Conservation (phyloP, 2,888 invertebrate species). For the Monochamus alternatus region DNA sequence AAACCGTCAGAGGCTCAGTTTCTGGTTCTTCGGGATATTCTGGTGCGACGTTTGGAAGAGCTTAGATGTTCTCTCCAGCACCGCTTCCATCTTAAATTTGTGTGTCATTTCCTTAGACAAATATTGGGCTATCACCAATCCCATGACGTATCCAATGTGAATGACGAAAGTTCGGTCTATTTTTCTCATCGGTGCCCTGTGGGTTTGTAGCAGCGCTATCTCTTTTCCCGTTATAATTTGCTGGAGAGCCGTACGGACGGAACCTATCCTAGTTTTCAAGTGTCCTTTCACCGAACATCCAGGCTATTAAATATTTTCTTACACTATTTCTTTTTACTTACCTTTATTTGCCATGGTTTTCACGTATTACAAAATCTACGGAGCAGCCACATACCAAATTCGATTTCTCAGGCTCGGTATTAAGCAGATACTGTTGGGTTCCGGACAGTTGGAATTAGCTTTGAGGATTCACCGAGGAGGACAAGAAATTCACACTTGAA, state of each 20-base stretch:
- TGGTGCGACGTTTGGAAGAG: slow-evolving; percentile 99
- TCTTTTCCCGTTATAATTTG: slow-evolving; percentile 98
- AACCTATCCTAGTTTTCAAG: slow-evolving; percentile 86
- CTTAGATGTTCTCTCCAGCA: slow-evolving; percentile 96
- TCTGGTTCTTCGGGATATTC: slow-evolving; percentile 95
- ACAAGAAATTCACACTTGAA: too few relatives aligned
- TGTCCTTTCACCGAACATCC: slow-evolving; percentile 98
- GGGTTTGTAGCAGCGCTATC: slow-evolving; percentile 97
- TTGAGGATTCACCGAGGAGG: slow-evolving; percentile 95
- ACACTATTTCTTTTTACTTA: slow-evolving; percentile 97
- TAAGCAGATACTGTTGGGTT: slow-evolving; percentile 89
- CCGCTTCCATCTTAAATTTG: slow-evolving; percentile 96
- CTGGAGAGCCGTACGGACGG: slow-evolving; percentile 92
- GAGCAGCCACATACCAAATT: slow-evolving; percentile 94
- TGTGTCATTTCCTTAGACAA: slow-evolving; percentile 97
- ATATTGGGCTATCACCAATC: slow-evolving; percentile 99
- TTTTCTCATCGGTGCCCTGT: slow-evolving; percentile 92
- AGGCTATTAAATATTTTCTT: slow-evolving; percentile 97
- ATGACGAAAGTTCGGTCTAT: slow-evolving; percentile 93
- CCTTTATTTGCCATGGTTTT: slow-evolving; percentile 98
- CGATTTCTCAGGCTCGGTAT: slow-evolving; percentile 92
- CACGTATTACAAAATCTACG: slow-evolving; percentile 96
- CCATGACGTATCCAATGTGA: slow-evolving; percentile 95
- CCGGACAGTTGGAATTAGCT: slow-evolving; percentile 90
- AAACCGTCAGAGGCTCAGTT: slow-evolving; percentile 83